phyloP scores from a whole-genome alignment of 2,888 invertebrate species.

The Metalampra italica region DNA sequence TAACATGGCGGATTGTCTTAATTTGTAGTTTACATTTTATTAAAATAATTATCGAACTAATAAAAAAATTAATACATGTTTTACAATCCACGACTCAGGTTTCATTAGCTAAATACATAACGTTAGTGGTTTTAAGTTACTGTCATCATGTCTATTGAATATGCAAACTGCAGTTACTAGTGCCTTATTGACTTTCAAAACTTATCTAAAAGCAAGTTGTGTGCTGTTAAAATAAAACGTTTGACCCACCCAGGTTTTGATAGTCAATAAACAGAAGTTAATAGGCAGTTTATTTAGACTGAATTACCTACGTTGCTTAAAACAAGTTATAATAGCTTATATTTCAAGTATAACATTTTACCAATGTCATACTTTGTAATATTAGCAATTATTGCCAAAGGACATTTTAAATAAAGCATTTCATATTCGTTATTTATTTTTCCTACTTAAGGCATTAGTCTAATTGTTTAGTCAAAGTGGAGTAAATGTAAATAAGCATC shows the following conservation, averaged over 20 bases:
- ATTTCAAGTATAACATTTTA: too few species aligned
- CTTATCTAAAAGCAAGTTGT: constrained; percentile 7
- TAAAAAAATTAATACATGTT: too few species aligned
- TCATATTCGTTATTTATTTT: constrained; percentile 77
- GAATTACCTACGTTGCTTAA: constrained; percentile 60
- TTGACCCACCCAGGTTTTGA: constrained; percentile 37
- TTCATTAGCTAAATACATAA: too few species aligned
- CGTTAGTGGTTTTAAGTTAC: too few species aligned
- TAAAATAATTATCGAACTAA: too few species aligned
- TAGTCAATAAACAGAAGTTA: constrained; percentile 53
- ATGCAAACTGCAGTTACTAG: constrained; percentile 52
- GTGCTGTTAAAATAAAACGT: constrained; percentile 21
- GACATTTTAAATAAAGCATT: constrained; percentile 71
- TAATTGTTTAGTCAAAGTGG: constrained; percentile 74
- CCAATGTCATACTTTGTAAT: constrained; percentile 58
- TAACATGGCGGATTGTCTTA: too few species aligned
- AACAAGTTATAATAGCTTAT: constrained; percentile 10
- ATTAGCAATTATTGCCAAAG: constrained; percentile 60
- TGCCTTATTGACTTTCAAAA: constrained; percentile 70
- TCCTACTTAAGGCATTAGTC: constrained; percentile 69
- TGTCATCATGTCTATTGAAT: constrained; percentile 24
- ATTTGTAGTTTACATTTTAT: too few species aligned
- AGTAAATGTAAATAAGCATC: constrained; percentile 75
- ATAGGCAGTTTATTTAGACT: constrained; percentile 65
- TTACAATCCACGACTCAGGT: too few species aligned